A percentile compares a stretch with the other conserved stretches of the same genome.
These are phyloP conservation scores for Thelaira solivaga DNA, from an alignment of 2,888 invertebrate species.

Conservation along the genomic window DNA sequence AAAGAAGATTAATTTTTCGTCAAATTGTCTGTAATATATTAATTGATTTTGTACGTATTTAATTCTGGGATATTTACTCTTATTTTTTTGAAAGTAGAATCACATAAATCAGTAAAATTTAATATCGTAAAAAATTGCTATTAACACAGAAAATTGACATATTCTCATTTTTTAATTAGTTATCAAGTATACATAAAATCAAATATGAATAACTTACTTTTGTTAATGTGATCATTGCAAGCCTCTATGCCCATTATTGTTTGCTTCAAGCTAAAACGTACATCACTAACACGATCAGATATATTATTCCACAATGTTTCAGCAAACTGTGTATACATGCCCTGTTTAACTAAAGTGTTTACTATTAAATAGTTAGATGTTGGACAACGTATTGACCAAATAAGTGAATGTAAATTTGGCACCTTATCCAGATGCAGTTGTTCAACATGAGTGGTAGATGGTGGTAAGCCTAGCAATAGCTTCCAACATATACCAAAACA, in stretches of 20 bases:
- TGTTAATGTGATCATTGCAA: conserved; percentile 73
- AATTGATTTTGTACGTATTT: too few species aligned
- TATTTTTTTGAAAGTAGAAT: too few species aligned
- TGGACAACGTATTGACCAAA: conserved; percentile 92
- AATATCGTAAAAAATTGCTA: too few species aligned
- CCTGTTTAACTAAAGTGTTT: conserved; percentile 91
- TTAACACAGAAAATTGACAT: too few species aligned
- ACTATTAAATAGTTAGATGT: conserved; percentile 93
- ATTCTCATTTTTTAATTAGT: too few species aligned
- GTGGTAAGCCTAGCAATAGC: conserved; percentile 90
- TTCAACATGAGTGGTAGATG: conserved; percentile 92
- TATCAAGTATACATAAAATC: too few species aligned
- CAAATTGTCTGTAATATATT: too few species aligned
- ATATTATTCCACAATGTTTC: conserved; percentile 76
- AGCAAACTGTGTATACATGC: conserved; percentile 88
- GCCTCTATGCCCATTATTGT: conserved; percentile 74
- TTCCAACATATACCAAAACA: conserved; percentile 84
- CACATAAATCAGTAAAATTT: too few species aligned
- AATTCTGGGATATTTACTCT: too few species aligned
- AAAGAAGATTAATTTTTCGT: too few species aligned
- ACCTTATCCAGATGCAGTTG: conserved; percentile 84
- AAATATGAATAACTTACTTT: conserved; percentile 67
- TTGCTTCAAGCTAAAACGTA: conserved; percentile 74
- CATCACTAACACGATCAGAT: conserved; percentile 75
- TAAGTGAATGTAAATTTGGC: conserved; percentile 87